These are phyloP conservation scores for Pomatorhinus ruficollis DNA, from an alignment of 2,113 vertebrate genomes.

Conservation along the genomic window DNA sequence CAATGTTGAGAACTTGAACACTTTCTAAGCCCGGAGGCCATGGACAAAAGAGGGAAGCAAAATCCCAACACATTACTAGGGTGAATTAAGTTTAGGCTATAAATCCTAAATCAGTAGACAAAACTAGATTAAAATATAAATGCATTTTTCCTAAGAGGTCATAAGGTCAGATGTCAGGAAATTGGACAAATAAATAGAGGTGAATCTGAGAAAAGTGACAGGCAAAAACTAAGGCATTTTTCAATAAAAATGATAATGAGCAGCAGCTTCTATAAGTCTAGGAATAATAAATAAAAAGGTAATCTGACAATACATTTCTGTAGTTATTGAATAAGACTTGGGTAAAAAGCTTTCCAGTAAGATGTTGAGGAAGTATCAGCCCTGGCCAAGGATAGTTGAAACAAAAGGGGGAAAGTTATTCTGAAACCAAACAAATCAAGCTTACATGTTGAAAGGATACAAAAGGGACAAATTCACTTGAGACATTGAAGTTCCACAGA, in stretches of 20 bases:
- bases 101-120: background rate
- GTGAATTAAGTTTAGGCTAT: slow-evolving; percentile 14
- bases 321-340: slow-evolving; percentile 35
- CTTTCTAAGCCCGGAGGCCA: slow-evolving; percentile 26
- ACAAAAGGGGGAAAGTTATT: background rate
- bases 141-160: slow-evolving; percentile 44
- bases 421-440: background rate
- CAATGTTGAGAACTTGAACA: background rate
- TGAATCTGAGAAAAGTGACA: background rate
- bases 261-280: background rate
- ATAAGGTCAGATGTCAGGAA: slow-evolving; percentile 62
- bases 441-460: background rate
- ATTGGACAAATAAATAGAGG: slow-evolving; percentile 70
- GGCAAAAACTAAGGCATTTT: slow-evolving; percentile 58
- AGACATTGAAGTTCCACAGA: background rate
- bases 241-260: slow-evolving; percentile 75
- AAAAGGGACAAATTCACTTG: background rate
- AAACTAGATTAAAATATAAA: slow-evolving; percentile 56
- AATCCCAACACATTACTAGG: slow-evolving; percentile 2
- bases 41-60: slow-evolving; percentile 19
- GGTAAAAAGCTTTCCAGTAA: background rate
- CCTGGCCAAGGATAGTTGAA: background rate
- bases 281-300: slow-evolving; percentile 66
- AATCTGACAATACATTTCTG: slow-evolving; percentile 48
- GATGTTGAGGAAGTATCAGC: background rate